Evolutionary conservation across 2,888 invertebrate species (phyloP).

Genomic region (Brachylomia viminalis): DNA sequence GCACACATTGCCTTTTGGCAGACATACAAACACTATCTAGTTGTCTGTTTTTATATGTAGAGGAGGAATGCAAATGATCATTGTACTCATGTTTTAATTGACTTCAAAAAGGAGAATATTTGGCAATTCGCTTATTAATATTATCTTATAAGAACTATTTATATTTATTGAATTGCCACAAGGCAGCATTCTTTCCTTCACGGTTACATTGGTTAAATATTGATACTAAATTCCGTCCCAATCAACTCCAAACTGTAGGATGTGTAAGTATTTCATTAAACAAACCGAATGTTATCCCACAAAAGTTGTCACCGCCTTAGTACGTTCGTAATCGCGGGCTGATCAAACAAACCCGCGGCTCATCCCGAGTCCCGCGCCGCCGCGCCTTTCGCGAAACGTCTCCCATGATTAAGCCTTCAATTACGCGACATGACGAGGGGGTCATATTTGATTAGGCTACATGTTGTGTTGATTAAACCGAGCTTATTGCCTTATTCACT

Average conservation of each 20-base stretch:
- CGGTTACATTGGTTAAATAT: conserved; percentile 1
- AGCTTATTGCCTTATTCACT: conserved; percentile 89
- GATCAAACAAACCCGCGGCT: conserved; percentile 83
- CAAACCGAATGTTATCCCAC: conserved; percentile 64
- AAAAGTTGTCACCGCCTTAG: conserved; percentile 75
- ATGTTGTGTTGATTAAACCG: conserved; percentile 89
- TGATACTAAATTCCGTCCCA: conserved; percentile 3
- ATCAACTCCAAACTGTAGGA: conserved; percentile 14
- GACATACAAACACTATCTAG: background rate
- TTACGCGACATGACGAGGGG: conserved; percentile 89
- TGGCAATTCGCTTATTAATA: background rate
- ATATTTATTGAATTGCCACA: conserved; percentile 1
- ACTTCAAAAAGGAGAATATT: background rate
- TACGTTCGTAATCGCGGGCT: conserved; percentile 80
- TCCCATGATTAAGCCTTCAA: conserved; percentile 89
- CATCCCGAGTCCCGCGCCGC: conserved; percentile 69
- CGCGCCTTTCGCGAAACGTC: conserved; percentile 81
- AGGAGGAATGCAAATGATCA: background rate
- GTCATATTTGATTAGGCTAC: conserved; percentile 90
- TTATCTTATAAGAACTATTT: background rate
- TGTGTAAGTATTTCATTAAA: conserved; percentile 46
- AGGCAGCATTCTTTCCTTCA: background rate
- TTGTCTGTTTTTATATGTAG: background rate
- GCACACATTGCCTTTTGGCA: conserved; percentile 34
- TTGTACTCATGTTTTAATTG: background rate